phyloP scores from a whole-genome alignment of 2,888 invertebrate species.

The Epistrophe eligans region DNA sequence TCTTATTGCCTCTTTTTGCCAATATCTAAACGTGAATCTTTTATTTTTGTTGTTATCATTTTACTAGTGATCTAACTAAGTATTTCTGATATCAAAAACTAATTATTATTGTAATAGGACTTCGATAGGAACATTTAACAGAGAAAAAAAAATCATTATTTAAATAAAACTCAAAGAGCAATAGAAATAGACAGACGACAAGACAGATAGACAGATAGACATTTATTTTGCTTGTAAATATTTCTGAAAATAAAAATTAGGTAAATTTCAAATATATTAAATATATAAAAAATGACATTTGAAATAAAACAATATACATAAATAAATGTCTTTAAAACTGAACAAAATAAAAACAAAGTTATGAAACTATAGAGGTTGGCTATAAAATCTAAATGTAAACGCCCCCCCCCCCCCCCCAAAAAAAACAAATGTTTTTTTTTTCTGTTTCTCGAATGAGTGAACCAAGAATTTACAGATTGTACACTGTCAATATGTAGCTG shows the following conservation, averaged over 20 bases:
- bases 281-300: conserved; percentile 27
- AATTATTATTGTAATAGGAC: conserved; percentile 15
- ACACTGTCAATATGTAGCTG: conserved; percentile 67
- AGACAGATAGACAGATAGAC: conserved; percentile 42
- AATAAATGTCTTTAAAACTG: conserved; percentile 58
- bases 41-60: conserved; percentile 48
- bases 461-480: conserved; percentile 61
- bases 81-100: conserved; percentile 64
- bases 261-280: conserved; percentile 35
- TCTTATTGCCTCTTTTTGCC: conserved; percentile 75
- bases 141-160: conserved; percentile 74
- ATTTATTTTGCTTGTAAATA: conserved; percentile 67
- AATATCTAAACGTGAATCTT: conserved; percentile 70
- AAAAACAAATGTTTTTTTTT: conserved; percentile 51
- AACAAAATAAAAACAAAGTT: conserved; percentile 69
- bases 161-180: conserved; percentile 60
- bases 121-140: conserved; percentile 55
- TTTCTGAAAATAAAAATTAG: conserved; percentile 53
- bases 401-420: background rate
- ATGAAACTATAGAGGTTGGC: conserved; percentile 76
- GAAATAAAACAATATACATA: background rate
- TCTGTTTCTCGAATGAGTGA: conserved; percentile 62
- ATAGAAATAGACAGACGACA: conserved; percentile 65
- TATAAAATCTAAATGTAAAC: conserved; percentile 70
- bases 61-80: conserved; percentile 59